Evolutionary conservation across 2,888 invertebrate genomes (phyloP), one percentile per base, ranked within the genome.

Genomic region (Pycnomerus fuliginosus): DNA sequence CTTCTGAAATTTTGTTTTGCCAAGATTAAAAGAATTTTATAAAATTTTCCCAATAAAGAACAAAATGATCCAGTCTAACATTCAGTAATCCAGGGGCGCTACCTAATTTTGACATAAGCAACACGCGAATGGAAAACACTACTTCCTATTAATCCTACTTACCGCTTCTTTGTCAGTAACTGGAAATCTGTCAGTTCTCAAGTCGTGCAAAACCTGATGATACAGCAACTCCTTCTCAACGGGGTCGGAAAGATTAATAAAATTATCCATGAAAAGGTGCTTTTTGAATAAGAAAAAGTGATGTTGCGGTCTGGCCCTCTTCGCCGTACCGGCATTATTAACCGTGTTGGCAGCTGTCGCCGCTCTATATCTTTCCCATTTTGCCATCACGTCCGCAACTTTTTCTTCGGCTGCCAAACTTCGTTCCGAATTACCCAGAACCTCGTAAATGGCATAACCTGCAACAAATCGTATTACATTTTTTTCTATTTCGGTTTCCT

Each of bases 101-200:
- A n/a, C n/a, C n/a, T n/a, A n/a, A n/a, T n/a, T n/a, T n/a, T n/a
- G n/a, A n/a, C n/a, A n/a, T n/a, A n/a, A n/a, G n/a, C n/a, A n/a
- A n/a, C n/a, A n/a, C n/a, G n/a, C n/a, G n/a, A n/a, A n/a, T n/a
- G n/a, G n/a, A n/a, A n/a, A n/a, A n/a, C n/a, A n/a, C n/a, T n/a
- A n/a, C n/a, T 7, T 10, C 7, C 4, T 3, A 12, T 7, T 25
- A 4, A 10, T 25, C 12, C 7, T 8, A 80, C 86, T 83, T 69
- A 91, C 92, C 46, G 95, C 95, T 76, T 96, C 95, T 70, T 92
- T 90, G 62, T 92, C 91, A 33, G 92, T 90, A 33, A 96, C 87
- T 1, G 95, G 96, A 68, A 93, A 90, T 15, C 92, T 79, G 75
- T 95, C 94, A 55, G 90, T 89, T 39, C 94, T 80, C 44, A 96